Evolutionary conservation across 2,113 vertebrate species (phyloP).

Genomic region (Lycaon pictus): DNA sequence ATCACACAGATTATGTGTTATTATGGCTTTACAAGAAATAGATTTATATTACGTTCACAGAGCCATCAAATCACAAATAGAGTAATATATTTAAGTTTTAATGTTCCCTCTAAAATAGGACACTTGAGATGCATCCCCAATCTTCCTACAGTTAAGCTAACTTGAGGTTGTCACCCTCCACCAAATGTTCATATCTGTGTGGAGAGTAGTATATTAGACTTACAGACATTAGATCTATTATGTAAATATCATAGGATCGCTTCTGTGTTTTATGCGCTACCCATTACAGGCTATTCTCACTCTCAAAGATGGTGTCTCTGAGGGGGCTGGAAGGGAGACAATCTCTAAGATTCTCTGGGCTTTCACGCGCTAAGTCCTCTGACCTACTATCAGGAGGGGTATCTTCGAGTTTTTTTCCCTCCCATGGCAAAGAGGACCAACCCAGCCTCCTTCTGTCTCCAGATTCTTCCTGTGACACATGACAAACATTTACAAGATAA

Average conservation of each 20-base stretch:
- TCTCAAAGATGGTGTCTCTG: not conserved
- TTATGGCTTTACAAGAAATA: conserved; percentile 13
- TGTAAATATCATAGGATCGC: not conserved
- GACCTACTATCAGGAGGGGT: not conserved
- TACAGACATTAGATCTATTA: not conserved
- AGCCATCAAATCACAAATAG: not conserved
- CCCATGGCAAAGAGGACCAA: not conserved
- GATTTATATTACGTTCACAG: not conserved
- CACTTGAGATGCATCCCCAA: not conserved
- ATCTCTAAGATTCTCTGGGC: no score
- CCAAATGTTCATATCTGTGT: not conserved
- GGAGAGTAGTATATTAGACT: not conserved
- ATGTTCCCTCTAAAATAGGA: not conserved
- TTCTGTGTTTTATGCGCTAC: not conserved
- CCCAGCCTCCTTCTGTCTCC: not conserved
- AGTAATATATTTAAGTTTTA: conserved; percentile 21
- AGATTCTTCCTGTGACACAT: conserved; percentile 1
- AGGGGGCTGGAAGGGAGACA: not conserved
- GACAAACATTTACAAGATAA: conserved; percentile 21
- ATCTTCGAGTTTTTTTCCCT: not conserved
- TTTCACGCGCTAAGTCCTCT: not conserved
- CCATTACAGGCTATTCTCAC: not conserved
- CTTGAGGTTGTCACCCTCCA: not conserved
- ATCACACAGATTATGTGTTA: not conserved
- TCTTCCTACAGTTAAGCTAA: conserved; percentile 7